Conservation (phyloP, 2,888 invertebrate genomes). For the Myopa testacea region DNA sequence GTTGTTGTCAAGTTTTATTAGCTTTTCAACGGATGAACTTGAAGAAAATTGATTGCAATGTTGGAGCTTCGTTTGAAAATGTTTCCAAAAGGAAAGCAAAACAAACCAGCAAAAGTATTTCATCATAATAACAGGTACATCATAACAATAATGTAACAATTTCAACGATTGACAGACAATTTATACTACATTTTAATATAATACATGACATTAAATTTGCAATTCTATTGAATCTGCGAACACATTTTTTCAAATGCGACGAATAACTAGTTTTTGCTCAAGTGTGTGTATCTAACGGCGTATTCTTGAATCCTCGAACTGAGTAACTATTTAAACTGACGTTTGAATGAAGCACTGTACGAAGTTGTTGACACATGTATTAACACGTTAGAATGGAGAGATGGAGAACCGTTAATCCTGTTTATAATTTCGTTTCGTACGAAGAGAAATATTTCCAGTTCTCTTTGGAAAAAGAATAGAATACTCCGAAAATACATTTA, state of each 20-base stretch:
- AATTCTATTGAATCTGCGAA: too few relatives aligned
- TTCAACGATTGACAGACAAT: neutral
- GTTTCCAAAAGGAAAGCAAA: neutral
- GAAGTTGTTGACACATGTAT: too few relatives aligned
- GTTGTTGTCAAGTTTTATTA: constrained; percentile 15
- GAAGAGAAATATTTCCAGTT: too few relatives aligned
- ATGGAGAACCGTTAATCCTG: too few relatives aligned
- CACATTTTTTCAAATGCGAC: neutral
- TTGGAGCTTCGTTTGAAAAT: neutral
- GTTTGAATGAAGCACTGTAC: too few relatives aligned
- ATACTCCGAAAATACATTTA: too few relatives aligned
- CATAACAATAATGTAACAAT: neutral
- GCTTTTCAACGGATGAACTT: constrained; percentile 31
- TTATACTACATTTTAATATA: neutral
- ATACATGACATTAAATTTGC: neutral
- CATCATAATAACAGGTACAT: constrained; percentile 1
- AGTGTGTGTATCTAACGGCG: neutral
- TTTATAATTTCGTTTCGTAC: too few relatives aligned
- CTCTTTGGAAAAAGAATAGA: too few relatives aligned
- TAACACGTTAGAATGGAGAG: too few relatives aligned
- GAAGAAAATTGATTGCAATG: constrained; percentile 10
- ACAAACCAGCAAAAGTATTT: neutral
- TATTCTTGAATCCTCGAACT: neutral
- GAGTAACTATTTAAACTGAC: too few relatives aligned
- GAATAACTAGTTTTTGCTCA: neutral